Base-by-base conservation (phyloP, 2,113 vertebrate genomes). In the Tychaedon coryphoeus region DNA sequence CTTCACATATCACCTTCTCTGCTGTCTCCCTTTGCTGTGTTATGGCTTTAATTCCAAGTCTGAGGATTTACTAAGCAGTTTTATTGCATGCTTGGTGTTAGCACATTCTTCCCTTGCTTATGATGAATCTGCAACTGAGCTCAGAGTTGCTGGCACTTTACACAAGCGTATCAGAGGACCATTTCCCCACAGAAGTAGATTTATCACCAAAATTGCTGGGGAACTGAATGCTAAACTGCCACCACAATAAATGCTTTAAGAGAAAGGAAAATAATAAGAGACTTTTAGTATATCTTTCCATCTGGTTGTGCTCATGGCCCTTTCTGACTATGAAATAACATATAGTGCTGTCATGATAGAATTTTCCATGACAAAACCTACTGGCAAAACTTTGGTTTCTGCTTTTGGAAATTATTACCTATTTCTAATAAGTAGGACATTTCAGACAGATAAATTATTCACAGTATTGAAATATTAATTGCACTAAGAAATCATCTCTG, bases 361-460 rank as follows among this genome's bases (percentile, higher is more conserved):
- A 42, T 76, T 88, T 81, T 79, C 57, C 18, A 1, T 76, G 57
- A 72, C 28, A 86, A 88, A 91, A 64, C 26, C 45, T 76, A 14
- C 31, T 22, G 20, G 78, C 31, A 88, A 72, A 60, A n/a, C 20
- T 22, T 51, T 48, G 11, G 3, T 76, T 82, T 79, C n/a, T 88
- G 53, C 62, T 67, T 5, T 7, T 62, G 38, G 58, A 77, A 87
- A 61, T 69, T 17, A 43, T 56, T 78, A 75, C 48, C 15, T 50
- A 5, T 76, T 72, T 77, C 45, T 65, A 61, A 28, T 23, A 72
- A 72, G 50, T 34, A 38, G 19, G 10, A 12, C 19, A 45, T 64
- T 79, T 88, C 34, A 50, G 77, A 48, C 15, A 34, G 47, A 38
- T 53, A 60, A 94, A 91, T 94, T 93, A 65, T 47, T 89, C 84